phyloP scores from a whole-genome alignment of 1,140 invertebrate species.

The Melipona quadrifasciata region DNA sequence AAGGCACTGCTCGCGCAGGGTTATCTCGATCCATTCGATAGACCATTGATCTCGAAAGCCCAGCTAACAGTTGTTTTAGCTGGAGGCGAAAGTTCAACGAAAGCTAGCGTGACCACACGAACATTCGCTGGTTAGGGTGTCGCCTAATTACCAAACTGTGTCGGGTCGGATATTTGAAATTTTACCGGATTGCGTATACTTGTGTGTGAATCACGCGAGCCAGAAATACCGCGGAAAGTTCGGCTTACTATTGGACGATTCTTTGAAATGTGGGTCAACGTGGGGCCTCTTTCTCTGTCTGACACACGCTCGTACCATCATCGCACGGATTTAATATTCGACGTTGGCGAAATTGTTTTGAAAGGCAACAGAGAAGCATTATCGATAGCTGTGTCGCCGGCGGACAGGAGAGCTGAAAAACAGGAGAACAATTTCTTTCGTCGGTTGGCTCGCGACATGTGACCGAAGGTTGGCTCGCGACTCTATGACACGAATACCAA shows the following conservation, averaged over 20 bases:
- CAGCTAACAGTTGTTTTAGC: conserved; percentile 35
- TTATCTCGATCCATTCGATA: conserved; percentile 32
- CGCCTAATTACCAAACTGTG: conserved; percentile 45
- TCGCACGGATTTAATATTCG: conserved; percentile 8
- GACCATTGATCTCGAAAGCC: conserved; percentile 43
- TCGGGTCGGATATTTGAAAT: conserved; percentile 9
- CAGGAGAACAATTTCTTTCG: neutral
- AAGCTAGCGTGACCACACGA: conserved; percentile 46
- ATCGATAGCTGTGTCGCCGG: neutral
- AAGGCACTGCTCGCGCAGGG: neutral
- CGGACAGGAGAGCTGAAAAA: neutral
- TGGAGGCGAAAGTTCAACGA: conserved; percentile 37
- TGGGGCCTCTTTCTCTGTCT: neutral
- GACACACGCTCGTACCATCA: neutral
- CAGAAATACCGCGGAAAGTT: conserved; percentile 59
- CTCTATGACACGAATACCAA: conserved; percentile 60
- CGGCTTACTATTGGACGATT: conserved; percentile 11
- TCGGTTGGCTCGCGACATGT: neutral
- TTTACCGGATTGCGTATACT: conserved; percentile 19
- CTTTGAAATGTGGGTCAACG: conserved; percentile 46
- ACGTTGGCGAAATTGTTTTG: conserved; percentile 9
- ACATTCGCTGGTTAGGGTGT: conserved; percentile 6
- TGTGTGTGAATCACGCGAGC: conserved; percentile 53
- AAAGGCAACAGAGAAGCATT: neutral
- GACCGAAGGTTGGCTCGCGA: conserved; percentile 41